Evolutionary conservation across 2,797 vertebrate genomes (phyloP), one percentile per base, ranked within the genome.

Genomic region (Pachyuromys duprasi): DNA sequence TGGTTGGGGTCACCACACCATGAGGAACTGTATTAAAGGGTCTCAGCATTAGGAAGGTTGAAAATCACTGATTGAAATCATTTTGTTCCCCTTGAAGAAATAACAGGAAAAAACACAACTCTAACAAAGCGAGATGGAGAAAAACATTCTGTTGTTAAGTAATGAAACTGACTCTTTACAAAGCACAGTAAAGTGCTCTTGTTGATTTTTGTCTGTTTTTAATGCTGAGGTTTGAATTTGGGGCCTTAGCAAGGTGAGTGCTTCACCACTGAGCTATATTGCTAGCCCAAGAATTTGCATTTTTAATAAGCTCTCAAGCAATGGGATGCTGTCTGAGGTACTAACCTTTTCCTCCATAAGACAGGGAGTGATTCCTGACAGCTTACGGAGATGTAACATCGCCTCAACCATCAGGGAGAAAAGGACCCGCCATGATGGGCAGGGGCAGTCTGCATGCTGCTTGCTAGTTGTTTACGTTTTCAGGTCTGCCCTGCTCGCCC

Each of bases 311-410:
- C 90, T 93, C 78, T 45, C 28, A 60, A 62, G 81, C 78, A 57
- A 26, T 84, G 36, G 75, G 62, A 31, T 90, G 39, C 91, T 91
- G 55, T 79, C 36, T 86, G 8, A 88, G 86, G 36, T 49, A 72
- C 39, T n/a, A 45, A 60, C 75, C 81, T 94, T 93, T 88, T 95
- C 8, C 18, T 91, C 49, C 36, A 3, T 97, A 72, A 69, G 67
- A 13, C 31, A 63, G 57, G 31, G 65, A 70, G 13, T 91, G 39
- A 93, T 96, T 95, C 70, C 6, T 76, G 24, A 45, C 72, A 69
- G 33, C n/a, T 93, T 70, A 69, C 13, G 63, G 84, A 90, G 62
- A 92, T 84, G 12, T 60, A 60, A 28, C 42, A 45, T 76, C 80
- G 20, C 9, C 65, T 20, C 49, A 92, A 57, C n/a, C 63, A 91